Evolutionary conservation across 2,888 invertebrate genomes (phyloP).

Genomic region (Hypena proboscidalis): DNA sequence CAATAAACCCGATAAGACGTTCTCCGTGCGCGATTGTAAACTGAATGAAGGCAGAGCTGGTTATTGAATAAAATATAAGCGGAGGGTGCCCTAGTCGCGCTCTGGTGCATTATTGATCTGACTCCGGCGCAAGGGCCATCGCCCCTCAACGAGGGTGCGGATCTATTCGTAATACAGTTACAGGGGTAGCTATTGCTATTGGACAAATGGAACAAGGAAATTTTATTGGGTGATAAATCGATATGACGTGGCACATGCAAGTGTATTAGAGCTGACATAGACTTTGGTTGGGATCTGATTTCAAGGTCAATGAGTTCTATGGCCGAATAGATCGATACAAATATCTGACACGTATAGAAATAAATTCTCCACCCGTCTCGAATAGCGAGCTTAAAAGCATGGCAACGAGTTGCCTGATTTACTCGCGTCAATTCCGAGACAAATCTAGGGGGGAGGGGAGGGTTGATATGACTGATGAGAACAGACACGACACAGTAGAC

Average conservation of each 20-base stretch:
- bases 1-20: slow-evolving; percentile 79
- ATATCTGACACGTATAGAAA: no score
- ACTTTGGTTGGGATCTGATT: no score
- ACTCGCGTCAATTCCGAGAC: no score
- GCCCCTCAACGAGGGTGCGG: slow-evolving; percentile 60
- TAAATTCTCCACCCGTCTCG: no score
- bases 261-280: no score
- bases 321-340: no score
- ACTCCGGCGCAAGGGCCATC: slow-evolving; percentile 74
- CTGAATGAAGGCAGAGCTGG: slow-evolving; percentile 43
- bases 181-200: slow-evolving; percentile 42
- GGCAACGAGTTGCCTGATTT: no score
- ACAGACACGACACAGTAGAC: no score
- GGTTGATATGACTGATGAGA: no score
- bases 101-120: slow-evolving; percentile 69
- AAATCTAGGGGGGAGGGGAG: no score
- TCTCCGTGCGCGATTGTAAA: slow-evolving; percentile 52
- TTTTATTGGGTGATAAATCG: slow-evolving; percentile 54
- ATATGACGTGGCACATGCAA: slow-evolving; percentile 53
- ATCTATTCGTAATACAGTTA: slow-evolving; percentile 43
- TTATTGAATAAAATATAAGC: slow-evolving; percentile 40
- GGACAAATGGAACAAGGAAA: slow-evolving; percentile 45
- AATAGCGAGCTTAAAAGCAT: no score
- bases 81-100: slow-evolving; percentile 53
- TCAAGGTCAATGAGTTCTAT: no score